Base-by-base conservation (phyloP, 2,797 vertebrate species). In the Apodemus agrarius region DNA sequence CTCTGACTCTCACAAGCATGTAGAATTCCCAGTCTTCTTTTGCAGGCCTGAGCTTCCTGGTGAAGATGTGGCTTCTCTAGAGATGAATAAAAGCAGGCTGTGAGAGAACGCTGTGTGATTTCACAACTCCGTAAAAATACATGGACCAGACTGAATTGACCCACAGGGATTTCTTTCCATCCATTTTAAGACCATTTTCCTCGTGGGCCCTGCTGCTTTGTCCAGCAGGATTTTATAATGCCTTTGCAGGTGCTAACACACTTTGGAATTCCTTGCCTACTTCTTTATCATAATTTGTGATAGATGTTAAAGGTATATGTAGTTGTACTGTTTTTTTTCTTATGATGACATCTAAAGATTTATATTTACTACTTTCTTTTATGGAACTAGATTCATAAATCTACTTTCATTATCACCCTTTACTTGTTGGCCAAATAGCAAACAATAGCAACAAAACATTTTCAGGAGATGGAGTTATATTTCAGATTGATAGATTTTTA, bases 41-140 rank as follows among this genome's bases (percentile, higher is more conserved):
- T 94, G 22, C 65, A 88, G 24, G 40, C 85, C 81, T 79, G 19
- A 63, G 57, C 89, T 40, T 82, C 49, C 11, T 91, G 12, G 37
- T 78, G 63, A 82, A 69, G 26, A 67, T 37, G 40, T 49, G n/a
- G 43, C 57, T 91, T 93, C 80, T 75, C 78, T n/a, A 34, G 95
- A 97, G 87, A 90, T 75, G 61, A 97, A 85, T 84, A 87, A 95
- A 97, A 88, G 78, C 63, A 57, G 94, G 72, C 76, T 34, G 31
- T 46, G 86, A 93, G 57, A 78, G 83, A 96, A 96, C 84, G 86
- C 91, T 96, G 63, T 67, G 29, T 90, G 91, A 94, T 97, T 96
- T 97, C 69, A 93, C 81, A 81, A 78, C 63, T 91, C 87, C 67
- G 69, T 97, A 90, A 98, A 97, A 97, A 90, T 52, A 57, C 84